Evolutionary conservation across 2,888 invertebrate species (phyloP).

Genomic region (Drosophila birchii): DNA sequence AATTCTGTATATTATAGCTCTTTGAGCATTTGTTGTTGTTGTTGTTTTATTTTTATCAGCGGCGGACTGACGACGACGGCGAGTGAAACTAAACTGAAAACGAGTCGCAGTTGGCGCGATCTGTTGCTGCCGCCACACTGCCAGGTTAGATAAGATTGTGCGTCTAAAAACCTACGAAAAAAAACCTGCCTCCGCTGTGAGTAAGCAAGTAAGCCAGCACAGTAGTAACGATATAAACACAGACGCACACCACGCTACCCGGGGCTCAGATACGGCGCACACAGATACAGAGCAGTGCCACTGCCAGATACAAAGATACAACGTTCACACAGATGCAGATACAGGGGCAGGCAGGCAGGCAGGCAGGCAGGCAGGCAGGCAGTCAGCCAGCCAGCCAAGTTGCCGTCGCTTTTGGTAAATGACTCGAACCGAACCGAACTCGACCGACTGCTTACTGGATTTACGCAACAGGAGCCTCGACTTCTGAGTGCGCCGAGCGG

Average conservation of each 20-base stretch:
- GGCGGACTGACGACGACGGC: conserved; percentile 58
- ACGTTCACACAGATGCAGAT: conserved; percentile 21
- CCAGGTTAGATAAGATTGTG: conserved; percentile 80
- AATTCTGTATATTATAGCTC: conserved; percentile 26
- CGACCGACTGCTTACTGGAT: conserved; percentile 74
- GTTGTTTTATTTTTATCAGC: conserved; percentile 53
- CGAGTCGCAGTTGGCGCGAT: conserved; percentile 58
- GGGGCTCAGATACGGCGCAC: conserved; percentile 23
- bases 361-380: conserved; percentile 25
- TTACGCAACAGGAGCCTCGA: conserved; percentile 76
- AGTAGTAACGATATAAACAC: conserved; percentile 72
- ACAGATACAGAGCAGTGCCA: conserved; percentile 11
- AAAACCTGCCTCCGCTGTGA: conserved; percentile 67
- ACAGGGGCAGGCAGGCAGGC: conserved; percentile 25
- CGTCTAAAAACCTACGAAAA: conserved; percentile 54
- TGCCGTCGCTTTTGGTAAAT: conserved; percentile 58
- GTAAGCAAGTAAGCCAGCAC: conserved; percentile 65
- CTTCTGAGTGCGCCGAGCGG: conserved; percentile 48
- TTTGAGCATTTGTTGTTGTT: conserved; percentile 18
- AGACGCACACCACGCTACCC: conserved; percentile 32
- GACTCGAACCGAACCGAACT: conserved; percentile 49
- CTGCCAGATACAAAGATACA: conserved; percentile 28
- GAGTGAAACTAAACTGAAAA: conserved; percentile 74
- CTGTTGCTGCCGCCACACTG: conserved; percentile 50
- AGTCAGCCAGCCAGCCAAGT: conserved; percentile 45